A percentile compares a stretch with the other conserved stretches of the same genome.
These are phyloP conservation scores for Chrysotoxum bicinctum DNA, from an alignment of 2,888 invertebrate species.

Conservation along the genomic window DNA sequence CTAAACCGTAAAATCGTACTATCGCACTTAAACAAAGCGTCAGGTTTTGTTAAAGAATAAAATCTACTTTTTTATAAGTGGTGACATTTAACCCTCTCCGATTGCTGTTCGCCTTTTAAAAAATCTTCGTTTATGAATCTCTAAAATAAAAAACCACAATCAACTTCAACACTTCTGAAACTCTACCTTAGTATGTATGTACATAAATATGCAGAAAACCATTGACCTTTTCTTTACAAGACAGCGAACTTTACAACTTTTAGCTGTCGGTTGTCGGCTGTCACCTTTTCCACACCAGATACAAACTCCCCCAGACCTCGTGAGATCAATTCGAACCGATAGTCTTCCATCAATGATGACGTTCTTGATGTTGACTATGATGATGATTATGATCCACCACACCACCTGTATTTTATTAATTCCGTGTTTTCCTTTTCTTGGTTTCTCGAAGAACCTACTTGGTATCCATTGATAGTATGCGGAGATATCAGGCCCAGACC, in stretches of 20 bases:
- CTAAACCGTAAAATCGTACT: too few relatives aligned
- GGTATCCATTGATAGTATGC: constrained; percentile 41
- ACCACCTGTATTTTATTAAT: background rate
- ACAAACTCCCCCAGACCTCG: constrained; percentile 8
- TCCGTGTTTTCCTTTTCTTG: background rate
- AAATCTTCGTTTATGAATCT: too few relatives aligned
- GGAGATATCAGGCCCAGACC: constrained; percentile 31
- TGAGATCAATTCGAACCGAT: constrained; percentile 50
- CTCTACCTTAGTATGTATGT: too few relatives aligned
- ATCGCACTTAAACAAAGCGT: too few relatives aligned
- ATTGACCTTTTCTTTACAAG: background rate
- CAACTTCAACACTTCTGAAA: too few relatives aligned
- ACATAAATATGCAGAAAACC: background rate
- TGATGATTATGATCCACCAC: constrained; percentile 18
- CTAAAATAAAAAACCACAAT: too few relatives aligned
- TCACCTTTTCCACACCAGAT: background rate
- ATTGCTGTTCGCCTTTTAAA: too few relatives aligned
- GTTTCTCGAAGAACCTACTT: constrained; percentile 11
- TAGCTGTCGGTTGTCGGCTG: too few relatives aligned
- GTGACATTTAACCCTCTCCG: too few relatives aligned
- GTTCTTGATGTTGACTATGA: constrained; percentile 41
- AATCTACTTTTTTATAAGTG: too few relatives aligned
- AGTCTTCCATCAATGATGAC: constrained; percentile 59
- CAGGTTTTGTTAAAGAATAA: too few relatives aligned
- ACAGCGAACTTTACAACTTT: constrained; percentile 15